Conservation (phyloP, 2,797 vertebrate species). For the Lates japonicus region DNA sequence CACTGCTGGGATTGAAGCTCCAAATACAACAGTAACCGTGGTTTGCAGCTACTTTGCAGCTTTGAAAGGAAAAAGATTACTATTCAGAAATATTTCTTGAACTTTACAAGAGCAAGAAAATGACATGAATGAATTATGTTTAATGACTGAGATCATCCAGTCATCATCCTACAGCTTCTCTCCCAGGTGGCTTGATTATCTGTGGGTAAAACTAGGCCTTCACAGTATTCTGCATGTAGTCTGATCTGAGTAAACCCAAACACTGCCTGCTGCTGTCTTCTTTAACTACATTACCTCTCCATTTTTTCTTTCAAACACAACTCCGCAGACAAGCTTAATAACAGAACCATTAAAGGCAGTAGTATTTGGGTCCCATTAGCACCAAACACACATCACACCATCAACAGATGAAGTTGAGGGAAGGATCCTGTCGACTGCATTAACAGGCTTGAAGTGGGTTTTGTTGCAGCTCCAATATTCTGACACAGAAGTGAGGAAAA, state of each 20-base stretch:
- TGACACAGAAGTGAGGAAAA: slow-evolving; percentile 11
- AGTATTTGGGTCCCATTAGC: slow-evolving; percentile 16
- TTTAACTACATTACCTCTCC: slow-evolving; percentile 14
- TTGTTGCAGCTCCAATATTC: background rate
- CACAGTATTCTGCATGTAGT: background rate
- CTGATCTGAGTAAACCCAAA: slow-evolving; percentile 2
- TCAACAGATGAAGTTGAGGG: background rate
- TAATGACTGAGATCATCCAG: no score
- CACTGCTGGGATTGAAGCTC: background rate
- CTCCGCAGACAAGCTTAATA: slow-evolving; percentile 8
- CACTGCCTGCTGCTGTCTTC: slow-evolving; percentile 14
- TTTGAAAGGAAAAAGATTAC: slow-evolving; percentile 26
- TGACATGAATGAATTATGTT: no score
- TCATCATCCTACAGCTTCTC: slow-evolving; percentile 1
- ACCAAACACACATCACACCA: no score
- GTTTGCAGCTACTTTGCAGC: slow-evolving; percentile 7
- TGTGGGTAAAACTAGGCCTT: slow-evolving; percentile 27
- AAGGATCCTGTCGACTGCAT: background rate
- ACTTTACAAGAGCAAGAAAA: slow-evolving; percentile 31
- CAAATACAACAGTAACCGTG: background rate
- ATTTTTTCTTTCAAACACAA: slow-evolving; percentile 16
- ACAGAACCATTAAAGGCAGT: slow-evolving; percentile 5
- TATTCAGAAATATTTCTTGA: slow-evolving; percentile 12
- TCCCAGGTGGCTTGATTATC: slow-evolving; percentile 34
- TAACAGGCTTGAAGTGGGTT: background rate